Base-by-base conservation (phyloP, 2,888 invertebrate genomes). In the Polydrusus pterygomalis region DNA sequence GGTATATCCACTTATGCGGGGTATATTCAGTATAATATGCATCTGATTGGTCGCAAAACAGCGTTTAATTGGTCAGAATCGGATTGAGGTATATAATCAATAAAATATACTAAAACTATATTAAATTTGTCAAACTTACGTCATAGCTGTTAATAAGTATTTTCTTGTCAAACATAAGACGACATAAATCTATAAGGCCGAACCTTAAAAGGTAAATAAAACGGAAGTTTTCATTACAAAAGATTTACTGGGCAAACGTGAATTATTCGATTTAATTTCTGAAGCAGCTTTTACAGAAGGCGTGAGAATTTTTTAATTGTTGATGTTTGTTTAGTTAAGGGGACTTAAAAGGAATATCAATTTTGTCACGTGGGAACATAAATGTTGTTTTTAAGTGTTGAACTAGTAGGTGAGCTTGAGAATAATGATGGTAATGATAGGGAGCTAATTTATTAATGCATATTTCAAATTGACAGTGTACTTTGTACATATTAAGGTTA, bases 231-330 rank as follows among this genome's bases (percentile, higher is more conserved):
- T 69, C 77, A 77, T 77, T 77, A 77, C 72, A 69, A 67, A 67
- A 34, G 68, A 72, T 67, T 67, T 51, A 71, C 75, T 65, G 49
- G 40, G 56, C 47, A 63, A 67, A 72, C 76, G 76, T 76, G 73
- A 64, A 72, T 64, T 72, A 40, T 68, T 68, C 68, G 54, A 72
- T 72, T 71, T 76, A 49, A 67, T 71, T 76, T 68, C 58, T 63
- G 64, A 49, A 58, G 70, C 70, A 51, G 47, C 18, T 58, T 70
- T 64, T 54, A 64, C 43, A 17, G 56, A 56, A 47, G 77, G 77
- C 77, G 77, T 77, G 74, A 77, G 77, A 77, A 72, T 47, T 77
- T 75, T 77, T 70, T 77, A 77, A 77, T 77, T 73, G 77, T 77
- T 64, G 58, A 72, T 72, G 62, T 72, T 74, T 74, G 49, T 65